A percentile compares a stretch with the other conserved stretches of the same genome.
These are phyloP conservation scores for Pseudotriccus pelzelni DNA, from an alignment of 2,797 vertebrate species.

Conservation along the genomic window DNA sequence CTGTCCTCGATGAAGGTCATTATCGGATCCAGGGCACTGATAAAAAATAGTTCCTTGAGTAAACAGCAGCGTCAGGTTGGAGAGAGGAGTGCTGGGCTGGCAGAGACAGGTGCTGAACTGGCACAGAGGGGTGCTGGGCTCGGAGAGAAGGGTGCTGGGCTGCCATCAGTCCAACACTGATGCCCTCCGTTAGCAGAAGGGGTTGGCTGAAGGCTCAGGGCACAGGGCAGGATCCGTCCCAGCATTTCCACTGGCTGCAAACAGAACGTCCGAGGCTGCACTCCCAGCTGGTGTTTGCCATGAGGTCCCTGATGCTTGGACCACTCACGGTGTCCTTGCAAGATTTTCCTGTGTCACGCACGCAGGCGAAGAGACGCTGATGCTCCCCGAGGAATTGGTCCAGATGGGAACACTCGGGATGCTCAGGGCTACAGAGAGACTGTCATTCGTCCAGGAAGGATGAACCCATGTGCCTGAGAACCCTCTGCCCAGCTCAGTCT, in stretches of 20 bases:
- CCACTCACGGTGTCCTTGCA: neutral
- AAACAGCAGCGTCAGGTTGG: neutral
- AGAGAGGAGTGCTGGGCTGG: neutral
- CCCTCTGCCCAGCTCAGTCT: neutral
- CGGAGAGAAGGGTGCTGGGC: accelerated
- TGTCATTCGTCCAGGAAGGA: neutral
- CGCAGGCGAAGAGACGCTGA: neutral
- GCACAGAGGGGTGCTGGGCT: neutral
- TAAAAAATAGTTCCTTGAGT: neutral
- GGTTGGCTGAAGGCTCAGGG: neutral
- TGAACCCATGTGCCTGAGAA: neutral
- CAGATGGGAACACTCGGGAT: accelerated
- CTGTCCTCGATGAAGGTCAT: neutral
- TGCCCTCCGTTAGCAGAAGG: accelerated
- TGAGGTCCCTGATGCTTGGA: neutral
- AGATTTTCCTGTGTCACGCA: neutral
- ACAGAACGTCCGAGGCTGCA: accelerated
- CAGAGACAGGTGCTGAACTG: neutral
- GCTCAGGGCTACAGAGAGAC: neutral
- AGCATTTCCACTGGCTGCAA: accelerated
- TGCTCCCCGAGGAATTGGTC: neutral
- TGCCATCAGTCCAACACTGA: neutral
- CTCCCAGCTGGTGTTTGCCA: accelerated
- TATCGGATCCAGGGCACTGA: neutral
- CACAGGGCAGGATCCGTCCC: neutral